Evolutionary conservation across 30 jellyfish, hydroid and myxozoan species (phyloP).

Genomic region (Calvadosia cruxmelitensis): DNA sequence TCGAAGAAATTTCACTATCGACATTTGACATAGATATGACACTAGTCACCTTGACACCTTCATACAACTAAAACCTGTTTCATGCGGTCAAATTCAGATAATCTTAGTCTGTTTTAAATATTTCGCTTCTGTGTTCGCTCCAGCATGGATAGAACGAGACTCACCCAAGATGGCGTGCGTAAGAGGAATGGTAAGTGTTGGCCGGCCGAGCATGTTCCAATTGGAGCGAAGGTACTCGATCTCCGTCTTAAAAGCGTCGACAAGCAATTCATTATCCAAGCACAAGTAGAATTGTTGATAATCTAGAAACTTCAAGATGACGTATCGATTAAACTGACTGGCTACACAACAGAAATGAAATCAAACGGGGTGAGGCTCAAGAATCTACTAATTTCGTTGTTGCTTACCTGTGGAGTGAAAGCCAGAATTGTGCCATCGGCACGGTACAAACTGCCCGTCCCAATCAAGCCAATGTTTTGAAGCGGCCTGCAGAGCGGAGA

Average conservation of each 20-base stretch:
- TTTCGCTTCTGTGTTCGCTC: no score
- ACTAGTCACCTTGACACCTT: no score
- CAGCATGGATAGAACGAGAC: no score
- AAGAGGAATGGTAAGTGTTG: constrained; percentile 89
- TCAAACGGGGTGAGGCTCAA: neutral
- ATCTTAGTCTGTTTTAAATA: no score
- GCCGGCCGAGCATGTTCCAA: constrained; percentile 97
- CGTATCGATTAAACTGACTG: no score
- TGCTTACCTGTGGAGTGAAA: constrained; percentile 89
- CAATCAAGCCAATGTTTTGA: constrained; percentile 83
- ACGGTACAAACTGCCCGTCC: constrained; percentile 83
- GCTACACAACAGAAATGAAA: neutral
- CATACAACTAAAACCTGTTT: no score
- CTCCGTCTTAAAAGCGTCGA: constrained; percentile 85
- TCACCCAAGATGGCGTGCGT: constrained; percentile 83
- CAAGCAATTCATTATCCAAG: constrained; percentile 86
- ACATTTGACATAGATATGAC: no score
- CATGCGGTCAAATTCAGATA: no score
- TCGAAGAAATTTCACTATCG: no score
- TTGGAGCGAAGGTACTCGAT: constrained; percentile 89
- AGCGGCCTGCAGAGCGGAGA: constrained; percentile 44
- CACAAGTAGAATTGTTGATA: constrained; percentile 82
- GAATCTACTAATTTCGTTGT: neutral
- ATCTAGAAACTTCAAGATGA: constrained; percentile 56
- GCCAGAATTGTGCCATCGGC: constrained; percentile 75